Percentiles rank a stretch among this genome's conserved stretches.
phyloP scores from a whole-genome alignment of 2,113 vertebrate species.

The Macroglossus sobrinus region DNA sequence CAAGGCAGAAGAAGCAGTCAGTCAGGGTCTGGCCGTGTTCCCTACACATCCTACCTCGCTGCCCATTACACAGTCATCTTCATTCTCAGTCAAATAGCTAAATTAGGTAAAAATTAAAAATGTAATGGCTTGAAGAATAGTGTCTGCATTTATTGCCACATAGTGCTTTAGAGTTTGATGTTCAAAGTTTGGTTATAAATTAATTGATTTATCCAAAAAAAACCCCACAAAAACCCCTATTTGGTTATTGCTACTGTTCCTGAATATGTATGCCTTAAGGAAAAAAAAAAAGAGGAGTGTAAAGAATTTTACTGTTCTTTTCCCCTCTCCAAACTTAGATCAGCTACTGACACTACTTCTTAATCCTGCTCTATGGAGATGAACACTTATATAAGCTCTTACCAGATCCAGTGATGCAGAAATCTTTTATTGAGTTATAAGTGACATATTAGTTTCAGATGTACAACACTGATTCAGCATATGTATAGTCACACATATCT shows the following conservation, averaged over 20 bases:
- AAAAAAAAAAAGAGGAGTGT: neutral
- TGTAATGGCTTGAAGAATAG: neutral
- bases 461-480: neutral
- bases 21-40: neutral
- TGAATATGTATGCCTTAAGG: neutral
- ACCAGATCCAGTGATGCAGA: neutral
- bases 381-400: neutral
- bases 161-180: neutral
- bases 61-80: no score
- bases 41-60: neutral
- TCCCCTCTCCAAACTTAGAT: neutral
- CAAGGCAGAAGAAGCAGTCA: neutral
- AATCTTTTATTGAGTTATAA: neutral
- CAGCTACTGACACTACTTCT: neutral
- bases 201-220: neutral
- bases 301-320: neutral
- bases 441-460: neutral
- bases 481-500: neutral
- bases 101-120: neutral
- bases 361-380: neutral
- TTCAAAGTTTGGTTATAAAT: neutral
- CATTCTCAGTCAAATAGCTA: neutral
- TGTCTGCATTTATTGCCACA: neutral
- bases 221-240: neutral
- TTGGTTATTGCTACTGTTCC: neutral